phyloP scores from a whole-genome alignment of 2,797 vertebrate species.

The Acropternis orthonyx region DNA sequence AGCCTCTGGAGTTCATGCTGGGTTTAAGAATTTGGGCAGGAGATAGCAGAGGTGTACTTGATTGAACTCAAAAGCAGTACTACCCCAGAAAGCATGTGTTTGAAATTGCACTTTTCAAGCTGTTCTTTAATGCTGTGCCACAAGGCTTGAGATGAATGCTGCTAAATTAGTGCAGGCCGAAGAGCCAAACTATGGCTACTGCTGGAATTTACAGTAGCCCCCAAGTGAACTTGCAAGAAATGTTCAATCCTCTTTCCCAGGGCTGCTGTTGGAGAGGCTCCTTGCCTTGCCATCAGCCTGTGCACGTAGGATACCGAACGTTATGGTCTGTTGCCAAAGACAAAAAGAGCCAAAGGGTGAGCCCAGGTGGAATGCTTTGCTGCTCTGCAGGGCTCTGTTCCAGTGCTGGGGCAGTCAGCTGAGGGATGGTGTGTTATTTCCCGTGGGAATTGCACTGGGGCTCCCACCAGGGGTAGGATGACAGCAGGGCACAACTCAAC shows the following conservation, averaged over 20 bases:
- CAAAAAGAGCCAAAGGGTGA: background rate
- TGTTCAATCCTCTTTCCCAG: background rate
- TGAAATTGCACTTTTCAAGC: constrained; percentile 13
- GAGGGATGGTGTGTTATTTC: background rate
- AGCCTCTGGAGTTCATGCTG: background rate
- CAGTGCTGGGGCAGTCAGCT: background rate
- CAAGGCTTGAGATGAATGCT: background rate
- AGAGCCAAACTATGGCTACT: background rate
- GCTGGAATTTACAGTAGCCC: background rate
- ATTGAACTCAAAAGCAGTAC: background rate
- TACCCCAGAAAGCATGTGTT: background rate
- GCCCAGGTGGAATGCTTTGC: background rate
- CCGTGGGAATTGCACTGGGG: background rate
- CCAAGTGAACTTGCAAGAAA: background rate
- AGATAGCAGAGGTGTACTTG: background rate
- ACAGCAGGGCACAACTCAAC: background rate
- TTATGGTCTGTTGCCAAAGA: constrained; percentile 8
- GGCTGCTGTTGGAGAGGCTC: background rate
- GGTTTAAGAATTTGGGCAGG: background rate
- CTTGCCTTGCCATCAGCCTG: background rate
- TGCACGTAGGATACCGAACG: background rate
- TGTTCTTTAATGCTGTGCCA: background rate
- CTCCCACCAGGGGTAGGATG: background rate
- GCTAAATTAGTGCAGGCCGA: background rate
- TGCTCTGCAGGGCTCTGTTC: background rate